phyloP scores from a whole-genome alignment of 2,888 invertebrate species.

The Drosophila lutescens region DNA sequence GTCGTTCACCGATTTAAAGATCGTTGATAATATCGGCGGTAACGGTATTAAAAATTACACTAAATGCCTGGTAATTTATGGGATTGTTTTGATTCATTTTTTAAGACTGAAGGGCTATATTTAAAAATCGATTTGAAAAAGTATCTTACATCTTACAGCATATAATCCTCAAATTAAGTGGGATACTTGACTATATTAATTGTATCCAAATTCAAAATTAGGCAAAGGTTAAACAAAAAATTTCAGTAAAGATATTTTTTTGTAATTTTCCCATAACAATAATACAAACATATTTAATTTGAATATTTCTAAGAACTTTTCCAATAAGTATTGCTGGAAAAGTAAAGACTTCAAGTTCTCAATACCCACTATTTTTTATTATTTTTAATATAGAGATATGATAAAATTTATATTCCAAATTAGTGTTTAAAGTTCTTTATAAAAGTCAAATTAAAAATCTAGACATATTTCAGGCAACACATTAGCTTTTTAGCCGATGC shows the following conservation, averaged over 20 bases:
- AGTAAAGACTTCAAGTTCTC: no score
- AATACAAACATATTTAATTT: no score
- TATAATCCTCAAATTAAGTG: not conserved
- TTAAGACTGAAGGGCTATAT: not conserved
- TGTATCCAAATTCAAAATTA: no score
- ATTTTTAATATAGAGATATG: not conserved
- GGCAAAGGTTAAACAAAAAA: no score
- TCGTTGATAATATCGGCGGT: conserved; percentile 1
- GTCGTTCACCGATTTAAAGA: conserved; percentile 9
- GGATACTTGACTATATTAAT: no score
- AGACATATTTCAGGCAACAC: not conserved
- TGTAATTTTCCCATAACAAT: no score
- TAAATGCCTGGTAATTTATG: conserved; percentile 2
- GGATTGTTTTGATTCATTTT: not conserved
- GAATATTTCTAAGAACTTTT: no score
- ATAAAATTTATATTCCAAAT: not conserved
- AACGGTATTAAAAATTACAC: conserved; percentile 2
- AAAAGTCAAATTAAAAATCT: not conserved
- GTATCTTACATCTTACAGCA: not conserved
- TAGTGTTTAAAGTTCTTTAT: not conserved
- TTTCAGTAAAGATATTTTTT: no score
- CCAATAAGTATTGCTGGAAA: no score
- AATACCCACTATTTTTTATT: no score
- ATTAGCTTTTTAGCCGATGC: conserved; percentile 2
- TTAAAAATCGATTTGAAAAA: not conserved